Conservation (phyloP, 2,113 vertebrate genomes). For the Vidua macroura region DNA sequence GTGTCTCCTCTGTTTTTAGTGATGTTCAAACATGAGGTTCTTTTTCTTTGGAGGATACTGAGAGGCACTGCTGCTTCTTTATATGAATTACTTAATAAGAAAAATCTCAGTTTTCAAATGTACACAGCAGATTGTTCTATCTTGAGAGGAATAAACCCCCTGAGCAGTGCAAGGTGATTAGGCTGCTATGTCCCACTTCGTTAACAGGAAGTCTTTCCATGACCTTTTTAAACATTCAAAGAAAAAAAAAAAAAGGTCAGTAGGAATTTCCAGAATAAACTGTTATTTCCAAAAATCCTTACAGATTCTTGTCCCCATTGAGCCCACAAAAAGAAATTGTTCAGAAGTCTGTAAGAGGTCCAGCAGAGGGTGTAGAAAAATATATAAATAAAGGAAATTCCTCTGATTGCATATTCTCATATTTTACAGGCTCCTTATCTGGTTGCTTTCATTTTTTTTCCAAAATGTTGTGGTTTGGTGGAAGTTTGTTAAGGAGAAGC, state of each 20-base stretch:
- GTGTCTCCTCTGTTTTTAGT: not conserved
- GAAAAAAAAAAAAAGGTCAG: not conserved
- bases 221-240: not conserved
- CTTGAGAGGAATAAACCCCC: not conserved
- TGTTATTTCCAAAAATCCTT: not conserved
- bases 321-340: not conserved
- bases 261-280: not conserved
- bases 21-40: not conserved
- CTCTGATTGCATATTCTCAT: not conserved
- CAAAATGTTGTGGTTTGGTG: not conserved
- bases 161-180: not conserved
- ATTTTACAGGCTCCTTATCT: not conserved
- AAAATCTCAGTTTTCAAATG: not conserved
- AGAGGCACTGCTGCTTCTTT: not conserved
- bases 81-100: not conserved
- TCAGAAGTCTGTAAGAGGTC: not conserved
- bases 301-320: not conserved
- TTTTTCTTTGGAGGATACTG: not conserved
- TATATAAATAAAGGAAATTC: not conserved
- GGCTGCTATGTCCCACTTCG: not conserved
- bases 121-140: not conserved
- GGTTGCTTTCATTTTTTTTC: not conserved
- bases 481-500: not conserved
- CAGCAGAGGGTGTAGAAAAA: not conserved
- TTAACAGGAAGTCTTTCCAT: not conserved